Evolutionary conservation across 2,888 invertebrate genomes (phyloP), one percentile per base, ranked within the genome.

Genomic region (Apotomis betuletana): DNA sequence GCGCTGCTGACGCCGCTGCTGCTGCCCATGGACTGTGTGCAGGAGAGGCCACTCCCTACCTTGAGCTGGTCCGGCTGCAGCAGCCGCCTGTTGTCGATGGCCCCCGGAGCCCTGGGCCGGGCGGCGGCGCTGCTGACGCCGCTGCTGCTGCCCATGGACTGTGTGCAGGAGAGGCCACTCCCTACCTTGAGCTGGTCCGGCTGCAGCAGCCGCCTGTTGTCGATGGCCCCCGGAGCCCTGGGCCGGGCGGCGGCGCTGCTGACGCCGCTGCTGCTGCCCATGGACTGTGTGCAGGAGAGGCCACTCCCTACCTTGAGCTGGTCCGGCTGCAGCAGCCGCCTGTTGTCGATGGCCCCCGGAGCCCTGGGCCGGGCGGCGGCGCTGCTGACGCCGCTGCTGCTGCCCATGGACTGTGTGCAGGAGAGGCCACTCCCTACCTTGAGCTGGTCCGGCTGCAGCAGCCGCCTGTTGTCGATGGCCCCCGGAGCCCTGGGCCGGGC

Each of bases 311-410:
- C 96, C 90, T 96, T 96, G 76, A 94, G 94, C 6, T 93, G 88
- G 81, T 95, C 94, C 57, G 94, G 94, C 5, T 95, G 95, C 5
- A 97, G 94, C 74, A 98, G 91, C 67, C 94, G 94, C 74, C 95
- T 94, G 89, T 97, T 98, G 85, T 97, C 96, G 68, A 97, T 96
- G 59, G 96, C 95, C 0, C 96, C 96, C 0, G 97, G 97, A 75
- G 93, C 86, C 52, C 76, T 78, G 51, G 74, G 77, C n/a, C 78
- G 74, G 9, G 79, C 78, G 55, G 79, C 77, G 4, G 90, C 91
- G 51, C 93, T 91, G 69, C 95, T 94, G 9, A 95, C 94, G 4
- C 95, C 95, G 73, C 95, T 95, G 67, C 95, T 95, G 81, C 95
- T 95, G n/a, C 95, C 95, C 94, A 95, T 95, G 0, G 95, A 95